Percentiles rank a stretch among this genome's conserved stretches.
phyloP scores from a whole-genome alignment of 2,113 vertebrate species.

The Morone chrysops region DNA sequence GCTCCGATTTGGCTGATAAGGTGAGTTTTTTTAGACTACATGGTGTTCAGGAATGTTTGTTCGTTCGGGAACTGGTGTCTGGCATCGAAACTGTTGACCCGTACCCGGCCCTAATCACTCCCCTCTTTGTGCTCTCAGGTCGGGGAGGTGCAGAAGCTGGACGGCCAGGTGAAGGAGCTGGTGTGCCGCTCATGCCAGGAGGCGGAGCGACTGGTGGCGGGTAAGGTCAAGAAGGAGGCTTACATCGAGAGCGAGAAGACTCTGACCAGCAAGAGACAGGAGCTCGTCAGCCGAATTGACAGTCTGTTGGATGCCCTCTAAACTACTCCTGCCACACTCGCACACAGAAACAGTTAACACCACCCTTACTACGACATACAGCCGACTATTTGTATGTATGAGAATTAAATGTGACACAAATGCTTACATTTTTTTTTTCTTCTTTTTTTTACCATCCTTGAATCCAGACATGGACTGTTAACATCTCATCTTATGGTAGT shows the following conservation, averaged over 20 bases:
- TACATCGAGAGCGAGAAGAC: slow-evolving; percentile 95
- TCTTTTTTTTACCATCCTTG: slow-evolving; percentile 45
- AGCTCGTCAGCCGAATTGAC: slow-evolving; percentile 94
- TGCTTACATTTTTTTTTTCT: slow-evolving; percentile 26
- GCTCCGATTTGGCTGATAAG: slow-evolving; percentile 95
- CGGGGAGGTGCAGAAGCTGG: slow-evolving; percentile 96
- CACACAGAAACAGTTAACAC: slow-evolving; percentile 9
- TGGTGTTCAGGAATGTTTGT: too few relatives aligned
- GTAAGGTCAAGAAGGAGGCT: slow-evolving; percentile 96
- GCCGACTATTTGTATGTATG: slow-evolving; percentile 31
- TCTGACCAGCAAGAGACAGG: slow-evolving; percentile 90
- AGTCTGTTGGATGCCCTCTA: slow-evolving; percentile 95
- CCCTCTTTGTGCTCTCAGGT: slow-evolving; percentile 67
- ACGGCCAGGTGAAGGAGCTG: slow-evolving; percentile 95
- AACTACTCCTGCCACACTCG: slow-evolving; percentile 36
- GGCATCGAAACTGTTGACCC: too few relatives aligned
- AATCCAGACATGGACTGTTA: slow-evolving; percentile 56
- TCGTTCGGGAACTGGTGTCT: too few relatives aligned
- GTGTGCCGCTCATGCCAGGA: slow-evolving; percentile 92
- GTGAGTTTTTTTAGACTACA: slow-evolving; percentile 72
- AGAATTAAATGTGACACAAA: slow-evolving; percentile 56
- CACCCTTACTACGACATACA: slow-evolving; percentile 20
- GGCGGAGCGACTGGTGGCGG: slow-evolving; percentile 94
- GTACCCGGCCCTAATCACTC: neutral
- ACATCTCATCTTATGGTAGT: slow-evolving; percentile 49